Evolutionary conservation across 2,797 vertebrate species (phyloP).

Genomic region (Eupleurogrammus muticus): DNA sequence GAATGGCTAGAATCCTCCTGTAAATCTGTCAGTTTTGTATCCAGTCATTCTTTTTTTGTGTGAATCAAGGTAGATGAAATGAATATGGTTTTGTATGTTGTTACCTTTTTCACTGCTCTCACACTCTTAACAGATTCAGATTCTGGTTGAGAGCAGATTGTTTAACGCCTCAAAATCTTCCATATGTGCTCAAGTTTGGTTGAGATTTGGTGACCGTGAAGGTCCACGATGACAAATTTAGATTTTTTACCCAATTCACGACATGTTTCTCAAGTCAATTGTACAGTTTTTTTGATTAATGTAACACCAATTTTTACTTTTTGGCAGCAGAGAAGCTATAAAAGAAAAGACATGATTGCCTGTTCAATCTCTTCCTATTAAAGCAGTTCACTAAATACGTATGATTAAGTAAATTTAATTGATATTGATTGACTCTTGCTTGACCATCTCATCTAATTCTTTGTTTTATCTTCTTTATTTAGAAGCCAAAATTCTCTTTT

Average conservation of each 20-base stretch:
- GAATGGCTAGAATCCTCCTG: too few relatives aligned
- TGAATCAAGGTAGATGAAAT: too few relatives aligned
- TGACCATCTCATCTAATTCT: too few relatives aligned
- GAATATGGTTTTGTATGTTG: too few relatives aligned
- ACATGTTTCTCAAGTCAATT: neutral
- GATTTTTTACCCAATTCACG: neutral
- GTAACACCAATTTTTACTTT: neutral
- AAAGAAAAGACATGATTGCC: neutral
- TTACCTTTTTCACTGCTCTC: too few relatives aligned
- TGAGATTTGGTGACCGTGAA: too few relatives aligned
- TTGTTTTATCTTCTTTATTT: too few relatives aligned
- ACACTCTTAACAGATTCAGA: too few relatives aligned
- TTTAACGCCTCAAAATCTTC: neutral
- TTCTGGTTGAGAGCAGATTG: neutral
- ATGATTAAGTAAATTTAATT: neutral
- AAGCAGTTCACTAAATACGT: neutral
- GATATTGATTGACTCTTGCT: neutral
- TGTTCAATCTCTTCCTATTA: neutral
- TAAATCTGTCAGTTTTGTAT: too few relatives aligned
- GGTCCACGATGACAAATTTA: too few relatives aligned
- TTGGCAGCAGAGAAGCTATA: rapidly evolving
- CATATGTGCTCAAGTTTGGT: neutral
- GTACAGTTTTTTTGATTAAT: neutral
- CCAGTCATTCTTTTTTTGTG: too few relatives aligned
- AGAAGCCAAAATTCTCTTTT: too few relatives aligned